Base-by-base conservation (phyloP, 2,888 invertebrate species). In the Drosophila phalerata region DNA sequence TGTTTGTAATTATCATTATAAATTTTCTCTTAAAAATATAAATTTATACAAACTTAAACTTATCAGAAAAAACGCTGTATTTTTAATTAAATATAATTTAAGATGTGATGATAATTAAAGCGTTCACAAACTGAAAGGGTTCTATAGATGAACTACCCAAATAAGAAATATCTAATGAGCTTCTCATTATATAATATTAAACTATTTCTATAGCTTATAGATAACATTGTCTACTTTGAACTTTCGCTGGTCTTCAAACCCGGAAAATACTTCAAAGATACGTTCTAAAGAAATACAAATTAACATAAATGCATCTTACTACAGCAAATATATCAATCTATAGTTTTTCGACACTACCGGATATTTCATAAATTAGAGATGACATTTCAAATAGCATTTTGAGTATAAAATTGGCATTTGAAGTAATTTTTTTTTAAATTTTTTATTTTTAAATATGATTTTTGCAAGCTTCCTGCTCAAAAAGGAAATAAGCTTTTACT, bases 401-500 rank as follows among this genome's bases (percentile, higher is more conserved):
- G 32, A 51, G 43, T 53, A 38, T 51, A 34, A 32, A 58, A 77
- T 37, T 52, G 17, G 45, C 42, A 58, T 67, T 77, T 73, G 25
- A 38, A 77, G 47, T 63, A 60, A n/a, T n/a, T 56, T 64, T 55
- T 19, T 45, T 56, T 19, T 6, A 4, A 28, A 25, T 6, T 38
- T 8, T 43, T 43, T 22, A 15, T 45, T 56, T 55, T 22, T 11
- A 55, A 53, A 32, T 45, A 53, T 63, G 38, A 42, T 38, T 55
- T 53, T 69, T 43, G 60, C 55, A 64, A 69, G 69, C 63, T 69
- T 65, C n/a, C 49, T 38, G 60, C 79, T 76, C 47, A 79, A 79
- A 61, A 76, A 75, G 76, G 76, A 76, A 76, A 76, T 74, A 32
- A 43, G 74, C 75, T 62, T 71, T 71, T 61, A 65, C 64, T 64